Evolutionary conservation across 2,797 vertebrate species (phyloP), one percentile per base, ranked within the genome.

Genomic region (Chrysocyon brachyurus): DNA sequence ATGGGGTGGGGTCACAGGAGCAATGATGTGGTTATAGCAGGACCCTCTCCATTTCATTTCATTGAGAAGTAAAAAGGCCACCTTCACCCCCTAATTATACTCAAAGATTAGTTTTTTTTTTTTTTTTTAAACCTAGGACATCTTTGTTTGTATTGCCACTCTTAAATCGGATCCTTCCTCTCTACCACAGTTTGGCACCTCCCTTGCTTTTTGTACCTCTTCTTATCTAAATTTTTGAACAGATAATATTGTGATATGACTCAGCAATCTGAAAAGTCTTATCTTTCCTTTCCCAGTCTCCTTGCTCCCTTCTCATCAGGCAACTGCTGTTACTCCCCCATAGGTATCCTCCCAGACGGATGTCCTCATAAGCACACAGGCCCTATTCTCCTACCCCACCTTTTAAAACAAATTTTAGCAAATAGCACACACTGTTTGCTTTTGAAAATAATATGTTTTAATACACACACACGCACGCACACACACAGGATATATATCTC

Each of bases 341-440:
- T 1, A 16, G 31, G 2, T 6, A 12, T 36, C 68, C 24, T 68
- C 52, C 22, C 22, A 36, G 21, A 89, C 28, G 78, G 7, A 6
- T 0, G 2, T 9, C 21, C 22, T 6, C 36, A 22, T 46, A 11
- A 19, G 33, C 6, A 63, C 11, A 12, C 3, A 4, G 9, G 33
- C 46, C 26, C 36, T 28, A 4, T 8, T 4, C 16, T 84, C n/a
- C 31, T 15, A 26, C 33, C 33, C 14, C 6, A 5, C 21, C 72
- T 81, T 79, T n/a, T 36, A 82, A 79, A 95, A 52, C 17, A 75
- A 83, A 28, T 52, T 36, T 8, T 33, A 63, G 36, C 49, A 85
- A 78, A 78, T 4, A 63, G 63, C 28, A 73, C 12, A 5, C 3
- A 24, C 26, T 4, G 21, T 36, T 61, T 82, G 49, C 57, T 66